Evolutionary conservation across 2,888 invertebrate genomes (phyloP).

Genomic region (Eueremaeus valkanovi): DNA sequence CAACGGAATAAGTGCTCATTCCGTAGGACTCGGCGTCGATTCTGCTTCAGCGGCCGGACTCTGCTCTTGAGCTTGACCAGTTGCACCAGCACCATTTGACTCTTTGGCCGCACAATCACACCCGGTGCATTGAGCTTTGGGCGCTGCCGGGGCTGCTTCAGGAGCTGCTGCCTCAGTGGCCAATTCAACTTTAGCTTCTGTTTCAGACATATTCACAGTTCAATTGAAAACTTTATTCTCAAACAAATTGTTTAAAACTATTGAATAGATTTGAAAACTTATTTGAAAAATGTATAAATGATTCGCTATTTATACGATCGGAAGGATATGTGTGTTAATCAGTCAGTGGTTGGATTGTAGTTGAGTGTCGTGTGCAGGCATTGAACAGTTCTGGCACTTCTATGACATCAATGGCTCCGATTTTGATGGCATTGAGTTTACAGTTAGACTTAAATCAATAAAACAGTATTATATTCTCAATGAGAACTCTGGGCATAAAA

Average conservation of each 20-base stretch:
- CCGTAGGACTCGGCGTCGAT: not conserved
- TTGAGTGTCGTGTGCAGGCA: not conserved
- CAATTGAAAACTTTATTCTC: not conserved
- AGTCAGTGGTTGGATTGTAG: not conserved
- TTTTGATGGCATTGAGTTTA: not conserved
- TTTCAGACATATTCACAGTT: constrained; percentile 2
- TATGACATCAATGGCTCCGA: not conserved
- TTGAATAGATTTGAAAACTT: not conserved
- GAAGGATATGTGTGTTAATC: not conserved
- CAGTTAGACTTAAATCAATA: not conserved
- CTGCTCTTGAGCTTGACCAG: not conserved
- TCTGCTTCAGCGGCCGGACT: not conserved
- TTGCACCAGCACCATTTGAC: not conserved
- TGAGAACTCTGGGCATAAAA: not conserved
- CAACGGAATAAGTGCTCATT: not conserved
- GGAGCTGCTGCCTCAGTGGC: not conserved
- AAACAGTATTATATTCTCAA: not conserved
- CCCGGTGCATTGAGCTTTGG: not conserved
- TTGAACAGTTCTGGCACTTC: not conserved
- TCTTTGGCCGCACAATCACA: not conserved
- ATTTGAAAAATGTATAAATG: not conserved
- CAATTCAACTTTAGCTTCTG: not conserved
- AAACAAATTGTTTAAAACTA: not conserved
- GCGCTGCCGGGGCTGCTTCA: not conserved
- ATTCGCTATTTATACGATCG: not conserved